Evolutionary conservation across 1,140 invertebrate species (phyloP).

Genomic region (Formica selysi): DNA sequence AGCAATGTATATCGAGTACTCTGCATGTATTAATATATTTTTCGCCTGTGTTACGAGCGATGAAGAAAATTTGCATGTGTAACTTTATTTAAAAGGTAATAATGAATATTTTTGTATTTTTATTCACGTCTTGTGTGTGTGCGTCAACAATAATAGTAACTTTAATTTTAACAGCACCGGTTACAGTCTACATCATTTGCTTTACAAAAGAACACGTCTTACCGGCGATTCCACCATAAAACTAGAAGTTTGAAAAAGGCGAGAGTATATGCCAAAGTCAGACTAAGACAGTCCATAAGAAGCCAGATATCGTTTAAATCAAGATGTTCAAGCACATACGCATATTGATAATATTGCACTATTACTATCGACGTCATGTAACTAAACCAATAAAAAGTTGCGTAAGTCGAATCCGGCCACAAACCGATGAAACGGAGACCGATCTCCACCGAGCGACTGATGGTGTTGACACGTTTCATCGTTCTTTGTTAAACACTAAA

Average conservation of each 20-base stretch:
- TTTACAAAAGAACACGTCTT: background rate
- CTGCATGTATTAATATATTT: background rate
- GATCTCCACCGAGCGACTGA: constrained; percentile 28
- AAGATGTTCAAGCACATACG: constrained; percentile 20
- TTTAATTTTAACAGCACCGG: background rate
- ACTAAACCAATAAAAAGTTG: constrained; percentile 19
- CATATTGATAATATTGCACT: constrained; percentile 50
- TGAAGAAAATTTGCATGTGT: background rate
- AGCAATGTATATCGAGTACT: background rate
- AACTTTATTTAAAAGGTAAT: background rate
- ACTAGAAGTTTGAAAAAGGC: constrained; percentile 28
- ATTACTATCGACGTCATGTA: constrained; percentile 22
- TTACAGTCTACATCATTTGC: background rate
- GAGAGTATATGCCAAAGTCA: constrained; percentile 46
- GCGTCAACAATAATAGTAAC: too few species aligned
- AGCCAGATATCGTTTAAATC: constrained; percentile 13
- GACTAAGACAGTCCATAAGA: constrained; percentile 42
- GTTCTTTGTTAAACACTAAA: background rate
- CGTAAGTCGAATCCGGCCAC: constrained; percentile 51
- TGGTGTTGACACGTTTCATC: constrained; percentile 36
- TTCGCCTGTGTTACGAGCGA: background rate
- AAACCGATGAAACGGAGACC: constrained; percentile 57
- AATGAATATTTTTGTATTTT: background rate
- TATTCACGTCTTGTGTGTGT: too few species aligned
- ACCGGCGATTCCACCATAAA: constrained; percentile 51